These are phyloP conservation scores for Arrhopalites spinosus DNA, from an alignment of 2,888 invertebrate species.

Conservation along the genomic window DNA sequence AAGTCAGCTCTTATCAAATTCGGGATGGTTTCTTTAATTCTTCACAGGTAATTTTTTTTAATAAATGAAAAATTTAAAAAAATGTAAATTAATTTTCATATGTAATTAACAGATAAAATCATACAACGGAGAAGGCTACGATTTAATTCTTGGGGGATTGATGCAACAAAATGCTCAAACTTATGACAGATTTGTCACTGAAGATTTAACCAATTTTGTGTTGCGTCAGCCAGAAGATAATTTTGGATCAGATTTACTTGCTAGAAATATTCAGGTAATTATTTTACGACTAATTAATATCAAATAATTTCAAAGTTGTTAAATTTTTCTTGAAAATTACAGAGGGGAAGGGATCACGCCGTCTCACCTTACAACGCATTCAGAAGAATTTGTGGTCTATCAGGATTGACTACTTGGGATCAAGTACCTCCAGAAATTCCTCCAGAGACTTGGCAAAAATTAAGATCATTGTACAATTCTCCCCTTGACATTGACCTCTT, in stretches of 20 bases:
- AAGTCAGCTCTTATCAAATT: slow-evolving; percentile 44
- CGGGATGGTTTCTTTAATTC: slow-evolving; percentile 52
- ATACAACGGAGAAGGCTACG: slow-evolving; percentile 51
- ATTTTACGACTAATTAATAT: not conserved
- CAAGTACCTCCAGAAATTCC: slow-evolving; percentile 44
- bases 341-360: not conserved
- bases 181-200: slow-evolving; percentile 53
- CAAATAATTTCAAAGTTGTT: not conserved
- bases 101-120: slow-evolving; percentile 45
- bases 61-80: too few relatives aligned
- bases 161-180: slow-evolving; percentile 53
- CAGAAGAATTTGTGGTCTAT: slow-evolving; percentile 41
- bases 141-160: slow-evolving; percentile 50
- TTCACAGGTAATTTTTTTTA: not conserved
- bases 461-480: slow-evolving; percentile 41
- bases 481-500: slow-evolving; percentile 77
- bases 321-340: not conserved
- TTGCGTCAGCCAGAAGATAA: slow-evolving; percentile 44
- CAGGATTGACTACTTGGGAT: slow-evolving; percentile 40
- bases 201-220: slow-evolving; percentile 53
- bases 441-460: slow-evolving; percentile 40
- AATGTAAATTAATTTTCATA: too few relatives aligned
- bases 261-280: slow-evolving; percentile 44
- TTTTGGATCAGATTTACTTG: slow-evolving; percentile 52
- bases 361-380: slow-evolving; percentile 36